Conservation (phyloP, 2,888 invertebrate genomes). For the Spatulosminthurus flaviceps region DNA sequence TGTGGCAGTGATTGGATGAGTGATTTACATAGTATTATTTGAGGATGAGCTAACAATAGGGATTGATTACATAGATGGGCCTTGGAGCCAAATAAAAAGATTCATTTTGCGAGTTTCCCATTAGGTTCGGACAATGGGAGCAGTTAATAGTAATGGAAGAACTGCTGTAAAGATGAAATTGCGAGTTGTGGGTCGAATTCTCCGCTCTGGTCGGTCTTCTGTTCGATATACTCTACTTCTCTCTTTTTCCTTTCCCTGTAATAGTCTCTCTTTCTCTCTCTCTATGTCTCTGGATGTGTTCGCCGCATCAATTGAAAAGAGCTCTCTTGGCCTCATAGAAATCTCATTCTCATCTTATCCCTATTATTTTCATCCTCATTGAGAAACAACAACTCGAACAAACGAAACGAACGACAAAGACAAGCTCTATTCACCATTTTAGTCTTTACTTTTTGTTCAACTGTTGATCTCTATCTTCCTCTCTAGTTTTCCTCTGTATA, state of each 20-base stretch:
- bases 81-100: conserved; percentile 45
- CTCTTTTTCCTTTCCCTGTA: neutral
- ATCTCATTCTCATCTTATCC: conserved; percentile 39
- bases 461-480: conserved; percentile 48
- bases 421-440: conserved; percentile 36
- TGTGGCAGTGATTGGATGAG: neutral
- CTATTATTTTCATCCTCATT: conserved; percentile 46
- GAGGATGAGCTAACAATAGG: conserved; percentile 40
- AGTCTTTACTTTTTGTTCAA: conserved; percentile 41
- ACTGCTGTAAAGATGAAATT: conserved; percentile 22
- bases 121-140: conserved; percentile 42
- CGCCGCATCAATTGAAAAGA: conserved; percentile 35
- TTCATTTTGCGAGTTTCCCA: conserved; percentile 47
- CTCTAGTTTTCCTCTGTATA: conserved; percentile 30
- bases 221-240: neutral
- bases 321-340: conserved; percentile 26
- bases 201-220: neutral
- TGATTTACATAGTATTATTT: conserved; percentile 36
- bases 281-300: neutral
- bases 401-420: conserved; percentile 39
- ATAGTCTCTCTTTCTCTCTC: conserved; percentile 9
- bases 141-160: conserved; percentile 45
- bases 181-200: conserved; percentile 20
- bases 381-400: conserved; percentile 44
- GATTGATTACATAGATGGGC: conserved; percentile 45